Base-by-base conservation (phyloP, 2,113 vertebrate species). In the Thamnophis sirtalis region DNA sequence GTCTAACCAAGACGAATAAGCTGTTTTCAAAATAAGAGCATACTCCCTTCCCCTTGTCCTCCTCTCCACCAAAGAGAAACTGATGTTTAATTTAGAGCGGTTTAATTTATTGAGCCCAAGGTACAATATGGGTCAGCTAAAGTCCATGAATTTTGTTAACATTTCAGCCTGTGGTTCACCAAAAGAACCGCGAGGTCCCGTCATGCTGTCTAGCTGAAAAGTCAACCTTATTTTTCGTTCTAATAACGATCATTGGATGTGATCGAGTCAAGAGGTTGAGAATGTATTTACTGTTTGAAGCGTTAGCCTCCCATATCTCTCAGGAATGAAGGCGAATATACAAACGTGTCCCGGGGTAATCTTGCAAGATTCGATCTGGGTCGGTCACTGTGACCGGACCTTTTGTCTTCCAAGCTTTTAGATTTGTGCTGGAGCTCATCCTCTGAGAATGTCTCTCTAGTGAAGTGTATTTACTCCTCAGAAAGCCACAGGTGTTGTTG, bases 1-100 rank as follows among this genome's bases (percentile, higher is more conserved):
- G n/a, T 56, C 94, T 95, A 92, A 96, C 92, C 89, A 95, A 92
- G 73, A 90, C 92, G 96, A 96, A 96, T 95, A 94, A 96, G 92
- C 54, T 91, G 55, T 93, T 97, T 95, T 96, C 94, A 54, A 91
- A 95, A 94, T 0, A 0, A 93, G 84, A 92, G 43, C 91, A 86
- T 92, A 95, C 93, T 94, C 92, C 13, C 5, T 94, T 55, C 55
- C 80, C 92, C 49, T 94, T 89, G 91, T 0, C 1, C 92, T 91
- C 91, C 48, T n/a, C 28, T 90, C 89, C 92, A 87, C 94, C 28
- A 93, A 0, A 0, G 92, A 68, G 90, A 96, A 95, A 50, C 68
- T 0, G 0, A 93, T 93, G 88, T 80, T 93, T 91, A 48, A 89
- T 89, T 92, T 92, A 89, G 58, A 48, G 48, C 19, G 5, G 54